Conservation (phyloP, 2,888 invertebrate species). For the Habrosyne pyritoides region DNA sequence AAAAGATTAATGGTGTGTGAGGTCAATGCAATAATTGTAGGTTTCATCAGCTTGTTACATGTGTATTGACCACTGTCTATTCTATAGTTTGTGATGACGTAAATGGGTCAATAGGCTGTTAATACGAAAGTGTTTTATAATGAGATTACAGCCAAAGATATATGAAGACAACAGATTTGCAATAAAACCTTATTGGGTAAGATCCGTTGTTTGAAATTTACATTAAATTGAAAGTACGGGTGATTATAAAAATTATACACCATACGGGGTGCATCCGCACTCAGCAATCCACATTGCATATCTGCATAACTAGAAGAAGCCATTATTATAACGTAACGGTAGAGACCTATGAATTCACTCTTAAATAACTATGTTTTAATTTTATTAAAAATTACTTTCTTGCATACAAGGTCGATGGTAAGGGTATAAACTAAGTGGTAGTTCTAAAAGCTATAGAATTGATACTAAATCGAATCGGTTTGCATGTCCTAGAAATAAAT, state of each 20-base stretch:
- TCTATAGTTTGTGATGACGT: constrained; percentile 20
- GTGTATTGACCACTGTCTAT: constrained; percentile 9
- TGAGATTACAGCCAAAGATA: neutral
- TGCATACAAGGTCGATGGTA: too few species aligned
- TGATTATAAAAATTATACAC: neutral
- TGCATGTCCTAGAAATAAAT: too few species aligned
- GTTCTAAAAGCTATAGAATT: too few species aligned
- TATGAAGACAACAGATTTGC: neutral
- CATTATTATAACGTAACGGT: neutral
- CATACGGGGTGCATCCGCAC: neutral
- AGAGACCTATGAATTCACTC: too few species aligned
- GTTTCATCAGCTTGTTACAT: neutral
- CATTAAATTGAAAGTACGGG: constrained; percentile 2
- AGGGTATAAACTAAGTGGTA: too few species aligned
- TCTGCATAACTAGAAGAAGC: neutral
- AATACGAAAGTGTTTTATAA: neutral
- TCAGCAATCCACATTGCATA: neutral
- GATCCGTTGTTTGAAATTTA: neutral
- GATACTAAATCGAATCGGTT: too few species aligned
- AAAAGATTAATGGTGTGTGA: constrained; percentile 1
- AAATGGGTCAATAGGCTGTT: constrained; percentile 17
- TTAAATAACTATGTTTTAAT: too few species aligned
- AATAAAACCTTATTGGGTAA: neutral
- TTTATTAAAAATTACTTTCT: too few species aligned
- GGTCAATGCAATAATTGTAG: neutral